phyloP scores from a whole-genome alignment of 2,888 invertebrate genomes.

The Dryocosmus kuriphilus region DNA sequence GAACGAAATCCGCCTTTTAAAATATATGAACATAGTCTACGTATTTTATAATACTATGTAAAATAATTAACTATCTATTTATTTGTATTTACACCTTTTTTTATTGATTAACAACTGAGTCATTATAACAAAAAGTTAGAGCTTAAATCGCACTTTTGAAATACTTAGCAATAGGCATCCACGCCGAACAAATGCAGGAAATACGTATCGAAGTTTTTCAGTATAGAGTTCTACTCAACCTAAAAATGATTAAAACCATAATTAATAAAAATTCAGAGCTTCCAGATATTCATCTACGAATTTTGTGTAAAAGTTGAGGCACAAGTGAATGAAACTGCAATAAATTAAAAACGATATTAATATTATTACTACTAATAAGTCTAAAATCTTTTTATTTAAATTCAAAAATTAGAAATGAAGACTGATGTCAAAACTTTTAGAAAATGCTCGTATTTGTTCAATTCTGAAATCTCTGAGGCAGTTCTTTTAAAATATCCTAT shows the following conservation, averaged over 20 bases:
- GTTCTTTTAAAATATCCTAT: neutral
- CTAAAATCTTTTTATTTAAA: neutral
- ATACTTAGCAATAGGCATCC: neutral
- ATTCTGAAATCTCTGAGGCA: neutral
- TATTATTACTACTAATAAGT: too few species aligned
- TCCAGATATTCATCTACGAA: neutral
- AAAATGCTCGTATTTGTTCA: neutral
- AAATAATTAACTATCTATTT: neutral
- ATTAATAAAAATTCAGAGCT: neutral
- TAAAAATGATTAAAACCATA: neutral
- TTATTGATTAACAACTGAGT: neutral
- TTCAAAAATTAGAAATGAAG: neutral
- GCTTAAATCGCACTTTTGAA: neutral
- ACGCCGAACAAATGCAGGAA: neutral
- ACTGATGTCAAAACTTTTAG: neutral
- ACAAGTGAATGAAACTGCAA: neutral
- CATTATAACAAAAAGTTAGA: neutral
- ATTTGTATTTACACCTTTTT: neutral
- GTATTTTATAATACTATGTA: neutral
- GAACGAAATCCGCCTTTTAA: neutral
- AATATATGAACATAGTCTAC: neutral
- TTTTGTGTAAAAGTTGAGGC: neutral
- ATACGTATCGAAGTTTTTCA: neutral
- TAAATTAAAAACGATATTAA: too few species aligned
- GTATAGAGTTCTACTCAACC: neutral